A percentile compares a stretch with the other conserved stretches of the same genome.
Evolutionary conservation across 2,797 vertebrate species (phyloP).

Genomic region (Graptemys geographica): DNA sequence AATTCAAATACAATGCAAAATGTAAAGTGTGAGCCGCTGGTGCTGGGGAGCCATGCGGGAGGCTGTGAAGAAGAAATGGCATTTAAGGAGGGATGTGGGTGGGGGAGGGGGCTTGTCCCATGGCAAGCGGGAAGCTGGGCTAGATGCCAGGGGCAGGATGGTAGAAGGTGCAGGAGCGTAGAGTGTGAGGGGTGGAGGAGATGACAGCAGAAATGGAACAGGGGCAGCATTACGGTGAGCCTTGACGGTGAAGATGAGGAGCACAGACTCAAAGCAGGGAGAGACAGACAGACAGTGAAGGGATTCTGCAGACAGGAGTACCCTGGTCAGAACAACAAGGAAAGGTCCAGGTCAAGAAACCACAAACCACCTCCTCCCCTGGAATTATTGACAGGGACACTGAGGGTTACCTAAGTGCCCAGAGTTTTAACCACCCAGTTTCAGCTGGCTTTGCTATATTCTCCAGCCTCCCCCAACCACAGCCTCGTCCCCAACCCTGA

Average conservation of each 20-base stretch:
- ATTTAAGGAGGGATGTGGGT: background rate
- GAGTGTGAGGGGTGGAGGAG: rapidly evolving
- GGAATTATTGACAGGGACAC: background rate
- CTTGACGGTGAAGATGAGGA: rapidly evolving
- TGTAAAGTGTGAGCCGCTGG: background rate
- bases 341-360: background rate
- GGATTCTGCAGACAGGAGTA: rapidly evolving
- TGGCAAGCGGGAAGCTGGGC: background rate
- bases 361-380: background rate
- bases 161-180: background rate
- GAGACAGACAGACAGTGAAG: background rate
- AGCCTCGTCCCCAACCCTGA: background rate
- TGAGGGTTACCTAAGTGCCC: background rate
- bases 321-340: background rate
- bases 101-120: background rate
- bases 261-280: rapidly evolving
- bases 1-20: rapidly evolving
- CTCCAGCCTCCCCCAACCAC: background rate
- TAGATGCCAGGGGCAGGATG: background rate
- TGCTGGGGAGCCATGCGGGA: background rate
- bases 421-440: background rate
- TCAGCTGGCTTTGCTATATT: background rate
- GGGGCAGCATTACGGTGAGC: background rate
- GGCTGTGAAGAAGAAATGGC: background rate
- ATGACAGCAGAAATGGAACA: rapidly evolving